Percentiles rank a stretch among this genome's conserved stretches.
Evolutionary conservation across 2,113 vertebrate species (phyloP).

Genomic region (Chitala chitala): DNA sequence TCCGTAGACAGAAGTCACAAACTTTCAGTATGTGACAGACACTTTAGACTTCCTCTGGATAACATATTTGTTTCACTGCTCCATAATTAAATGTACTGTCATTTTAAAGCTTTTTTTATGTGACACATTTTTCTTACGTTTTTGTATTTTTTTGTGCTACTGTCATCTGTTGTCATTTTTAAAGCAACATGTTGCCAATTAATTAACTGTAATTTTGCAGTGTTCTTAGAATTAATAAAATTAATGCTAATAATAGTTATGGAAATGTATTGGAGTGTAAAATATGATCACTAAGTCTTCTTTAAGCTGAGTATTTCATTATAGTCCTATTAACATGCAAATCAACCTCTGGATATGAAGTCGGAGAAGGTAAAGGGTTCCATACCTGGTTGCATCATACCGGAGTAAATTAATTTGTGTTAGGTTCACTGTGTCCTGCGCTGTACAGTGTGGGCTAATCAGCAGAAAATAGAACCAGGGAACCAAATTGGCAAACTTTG

Average conservation of each 20-base stretch:
- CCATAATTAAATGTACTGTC: too few species aligned
- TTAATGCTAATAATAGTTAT: conserved; percentile 23
- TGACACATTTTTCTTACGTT: neutral
- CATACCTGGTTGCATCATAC: conserved; percentile 20
- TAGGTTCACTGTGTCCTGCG: neutral
- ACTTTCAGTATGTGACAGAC: neutral
- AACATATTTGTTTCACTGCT: too few species aligned
- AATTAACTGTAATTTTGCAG: conserved; percentile 4
- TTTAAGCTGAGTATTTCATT: conserved; percentile 29
- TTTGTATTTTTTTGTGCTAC: neutral
- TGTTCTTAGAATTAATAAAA: conserved; percentile 21
- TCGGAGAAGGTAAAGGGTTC: neutral
- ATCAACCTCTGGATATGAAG: conserved; percentile 27
- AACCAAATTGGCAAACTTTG: conserved; percentile 53
- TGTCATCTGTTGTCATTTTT: neutral
- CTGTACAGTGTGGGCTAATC: conserved; percentile 52
- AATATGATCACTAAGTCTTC: conserved; percentile 22
- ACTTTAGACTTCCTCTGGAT: too few species aligned
- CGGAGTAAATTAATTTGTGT: conserved; percentile 16
- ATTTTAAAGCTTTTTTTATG: neutral
- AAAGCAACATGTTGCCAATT: neutral
- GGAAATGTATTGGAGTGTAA: conserved; percentile 32
- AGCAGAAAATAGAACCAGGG: conserved; percentile 53
- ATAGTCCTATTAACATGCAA: conserved; percentile 42
- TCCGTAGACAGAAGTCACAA: neutral